Base-by-base conservation (phyloP, 23 tunicate genomes). In the Clavelina lepadiformis region DNA sequence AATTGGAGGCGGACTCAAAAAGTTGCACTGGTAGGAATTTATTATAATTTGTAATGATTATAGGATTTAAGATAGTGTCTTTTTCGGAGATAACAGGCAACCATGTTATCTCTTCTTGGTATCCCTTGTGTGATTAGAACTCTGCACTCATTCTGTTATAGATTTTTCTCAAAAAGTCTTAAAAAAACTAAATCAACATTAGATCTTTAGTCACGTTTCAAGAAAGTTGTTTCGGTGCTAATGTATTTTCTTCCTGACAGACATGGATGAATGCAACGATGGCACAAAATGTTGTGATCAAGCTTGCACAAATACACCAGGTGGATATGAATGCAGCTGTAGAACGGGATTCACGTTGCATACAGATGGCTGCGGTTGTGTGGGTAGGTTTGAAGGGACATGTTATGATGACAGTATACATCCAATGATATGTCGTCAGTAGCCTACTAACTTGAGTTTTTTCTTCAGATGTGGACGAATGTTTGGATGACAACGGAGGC, bases 21-120 rank as follows among this genome's bases (percentile, higher is more conserved):
- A 91, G 93, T 45, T 89, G 97, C 75, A 62, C 82, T 55, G 97
- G 97, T 89, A n/a, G n/a, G n/a, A n/a, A n/a, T n/a, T n/a, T n/a
- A n/a, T n/a, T n/a, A n/a, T n/a, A n/a, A n/a, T n/a, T n/a, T n/a
- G n/a, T n/a, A n/a, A n/a, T n/a, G n/a, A n/a, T n/a, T n/a, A n/a
- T n/a, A n/a, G n/a, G n/a, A n/a, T n/a, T n/a, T n/a, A n/a, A n/a
- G n/a, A n/a, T n/a, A n/a, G n/a, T n/a, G n/a, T n/a, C n/a, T n/a
- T n/a, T n/a, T n/a, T n/a, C n/a, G n/a, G n/a, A n/a, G n/a, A n/a
- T n/a, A n/a, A n/a, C n/a, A n/a, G n/a, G n/a, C n/a, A n/a, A n/a
- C n/a, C n/a, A n/a, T n/a, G n/a, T n/a, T n/a, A n/a, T n/a, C n/a
- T n/a, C n/a, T n/a, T n/a, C n/a, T n/a, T n/a, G n/a, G n/a, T n/a